A percentile compares a stretch with the other conserved stretches of the same genome.
These are phyloP conservation scores for Mimumesa dahlbomi DNA, from an alignment of 2,888 invertebrate genomes.

Conservation along the genomic window DNA sequence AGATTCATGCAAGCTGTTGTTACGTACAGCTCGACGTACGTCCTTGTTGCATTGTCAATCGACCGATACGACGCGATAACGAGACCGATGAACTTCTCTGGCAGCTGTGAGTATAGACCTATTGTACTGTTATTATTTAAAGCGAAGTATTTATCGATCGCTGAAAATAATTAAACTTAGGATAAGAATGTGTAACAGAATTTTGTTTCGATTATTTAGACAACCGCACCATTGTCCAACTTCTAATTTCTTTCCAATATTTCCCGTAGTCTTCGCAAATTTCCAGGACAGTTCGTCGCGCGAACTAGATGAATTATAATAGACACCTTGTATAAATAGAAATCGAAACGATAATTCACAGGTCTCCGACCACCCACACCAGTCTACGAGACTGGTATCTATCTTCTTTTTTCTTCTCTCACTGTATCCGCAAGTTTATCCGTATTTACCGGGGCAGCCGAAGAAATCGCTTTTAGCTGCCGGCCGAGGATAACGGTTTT, in stretches of 20 bases:
- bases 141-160: too few relatives aligned
- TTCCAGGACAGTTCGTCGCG: too few relatives aligned
- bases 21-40: conserved; percentile 95
- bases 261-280: too few relatives aligned
- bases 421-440: not conserved
- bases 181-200: too few relatives aligned
- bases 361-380: not conserved
- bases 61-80: conserved; percentile 97
- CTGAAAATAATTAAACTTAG: too few relatives aligned
- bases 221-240: too few relatives aligned
- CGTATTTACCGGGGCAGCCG: conserved; percentile 19
- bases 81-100: conserved; percentile 96
- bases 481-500: not conserved
- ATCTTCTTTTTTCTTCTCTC: not conserved
- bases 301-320: too few relatives aligned
- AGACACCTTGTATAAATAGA: too few relatives aligned
- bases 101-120: conserved; percentile 96
- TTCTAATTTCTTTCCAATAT: too few relatives aligned
- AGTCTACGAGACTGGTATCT: not conserved
- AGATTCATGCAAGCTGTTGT: conserved; percentile 92
- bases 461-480: conserved; percentile 19
- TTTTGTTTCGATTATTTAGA: too few relatives aligned
- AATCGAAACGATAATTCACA: not conserved
- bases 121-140: too few relatives aligned
- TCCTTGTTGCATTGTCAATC: conserved; percentile 94